Evolutionary conservation across 1,140 invertebrate genomes (phyloP).

Genomic region (Drosophila takahashii): DNA sequence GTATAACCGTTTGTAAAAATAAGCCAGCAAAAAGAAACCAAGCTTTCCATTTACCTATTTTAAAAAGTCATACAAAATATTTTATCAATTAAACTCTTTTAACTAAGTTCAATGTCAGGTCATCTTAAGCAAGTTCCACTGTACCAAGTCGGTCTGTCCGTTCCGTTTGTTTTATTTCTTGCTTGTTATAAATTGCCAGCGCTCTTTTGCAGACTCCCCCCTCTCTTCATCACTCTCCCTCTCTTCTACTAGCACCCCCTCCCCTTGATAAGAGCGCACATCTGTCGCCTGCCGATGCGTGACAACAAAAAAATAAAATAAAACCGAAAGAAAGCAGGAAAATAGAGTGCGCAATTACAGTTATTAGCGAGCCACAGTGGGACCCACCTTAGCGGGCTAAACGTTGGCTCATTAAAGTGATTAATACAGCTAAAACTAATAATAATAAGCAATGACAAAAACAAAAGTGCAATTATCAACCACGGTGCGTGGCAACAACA

Average conservation of each 20-base stretch:
- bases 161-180: constrained; percentile 48
- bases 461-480: constrained; percentile 66
- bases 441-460: constrained; percentile 41
- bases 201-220: constrained; percentile 43
- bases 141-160: constrained; percentile 29
- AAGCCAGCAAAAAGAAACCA: too few species aligned
- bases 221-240: not conserved
- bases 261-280: constrained; percentile 55
- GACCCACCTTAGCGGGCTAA: constrained; percentile 60
- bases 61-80: too few species aligned
- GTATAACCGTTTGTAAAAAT: too few species aligned
- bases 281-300: constrained; percentile 71
- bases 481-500: constrained; percentile 58
- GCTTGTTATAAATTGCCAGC: constrained; percentile 50
- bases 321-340: constrained; percentile 28
- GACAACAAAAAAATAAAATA: constrained; percentile 42
- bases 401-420: constrained; percentile 72
- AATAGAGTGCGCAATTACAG: constrained; percentile 70
- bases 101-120: not conserved
- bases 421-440: constrained; percentile 56
- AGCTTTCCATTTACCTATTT: too few species aligned
- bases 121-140: not conserved
- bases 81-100: not conserved
- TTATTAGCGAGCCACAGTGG: constrained; percentile 64
- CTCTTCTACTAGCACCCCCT: not conserved